Evolutionary conservation across 2,113 vertebrate species (phyloP).

Genomic region (Desmodus rotundus): DNA sequence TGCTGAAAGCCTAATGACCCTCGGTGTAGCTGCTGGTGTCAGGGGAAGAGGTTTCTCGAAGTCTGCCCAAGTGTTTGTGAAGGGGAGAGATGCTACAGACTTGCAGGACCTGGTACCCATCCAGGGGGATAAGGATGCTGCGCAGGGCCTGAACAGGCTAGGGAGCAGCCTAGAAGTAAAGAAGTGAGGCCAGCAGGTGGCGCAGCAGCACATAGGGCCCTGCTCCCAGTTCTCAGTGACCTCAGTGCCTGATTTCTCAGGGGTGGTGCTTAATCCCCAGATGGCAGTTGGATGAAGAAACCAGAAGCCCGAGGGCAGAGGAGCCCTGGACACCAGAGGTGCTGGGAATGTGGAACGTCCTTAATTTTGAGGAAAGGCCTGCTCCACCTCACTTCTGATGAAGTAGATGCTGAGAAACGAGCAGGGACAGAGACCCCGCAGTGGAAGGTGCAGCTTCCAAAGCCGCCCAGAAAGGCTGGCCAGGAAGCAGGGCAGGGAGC

Average conservation of each 20-base stretch:
- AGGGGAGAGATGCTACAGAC: neutral
- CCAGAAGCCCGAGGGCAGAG: neutral
- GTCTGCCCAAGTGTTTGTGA: neutral
- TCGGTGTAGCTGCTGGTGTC: conserved; percentile 22
- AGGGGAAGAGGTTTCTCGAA: neutral
- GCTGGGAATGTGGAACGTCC: neutral
- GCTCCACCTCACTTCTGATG: neutral
- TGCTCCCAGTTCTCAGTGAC: too few relatives aligned
- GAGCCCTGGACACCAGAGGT: neutral
- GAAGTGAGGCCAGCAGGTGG: neutral
- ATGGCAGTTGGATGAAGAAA: too few relatives aligned
- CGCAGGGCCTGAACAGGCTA: neutral
- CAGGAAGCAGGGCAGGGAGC: neutral
- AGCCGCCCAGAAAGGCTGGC: neutral
- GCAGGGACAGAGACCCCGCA: neutral
- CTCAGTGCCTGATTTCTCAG: too few relatives aligned
- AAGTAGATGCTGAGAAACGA: neutral
- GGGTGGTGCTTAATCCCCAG: too few relatives aligned
- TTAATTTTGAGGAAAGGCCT: neutral
- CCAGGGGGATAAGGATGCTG: neutral
- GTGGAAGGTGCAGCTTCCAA: neutral
- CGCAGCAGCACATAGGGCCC: neutral
- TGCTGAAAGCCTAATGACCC: neutral
- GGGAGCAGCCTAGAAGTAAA: neutral
- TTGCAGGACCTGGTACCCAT: neutral